These are phyloP conservation scores for Tokudaia tokunoshimensis DNA, from an alignment of 2,797 vertebrate genomes.

Conservation along the genomic window DNA sequence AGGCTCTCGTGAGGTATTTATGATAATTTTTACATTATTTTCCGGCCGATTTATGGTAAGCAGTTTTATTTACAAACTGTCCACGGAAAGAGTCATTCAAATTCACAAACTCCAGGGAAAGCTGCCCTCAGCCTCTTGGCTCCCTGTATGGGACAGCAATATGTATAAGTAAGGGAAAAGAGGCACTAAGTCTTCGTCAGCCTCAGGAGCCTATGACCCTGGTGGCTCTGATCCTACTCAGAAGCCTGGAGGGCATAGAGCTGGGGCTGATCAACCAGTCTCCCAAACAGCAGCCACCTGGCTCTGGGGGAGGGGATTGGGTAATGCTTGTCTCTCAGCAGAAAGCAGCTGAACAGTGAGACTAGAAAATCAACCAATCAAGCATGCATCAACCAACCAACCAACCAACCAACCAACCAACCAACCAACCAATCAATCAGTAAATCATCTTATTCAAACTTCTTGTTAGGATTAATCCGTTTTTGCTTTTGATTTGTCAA, in stretches of 20 bases:
- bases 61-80: background rate
- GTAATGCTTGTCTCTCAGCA: background rate
- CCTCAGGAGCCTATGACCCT: background rate
- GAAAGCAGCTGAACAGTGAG: background rate
- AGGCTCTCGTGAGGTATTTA: background rate
- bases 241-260: background rate
- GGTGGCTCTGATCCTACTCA: background rate
- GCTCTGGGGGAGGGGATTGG: background rate
- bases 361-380: background rate
- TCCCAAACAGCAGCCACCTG: background rate
- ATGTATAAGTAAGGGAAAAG: background rate
- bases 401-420: background rate
- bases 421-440: background rate
- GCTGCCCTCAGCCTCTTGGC: background rate
- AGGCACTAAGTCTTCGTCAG: background rate
- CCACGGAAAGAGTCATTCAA: background rate
- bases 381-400: too few species aligned
- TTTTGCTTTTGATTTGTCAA: background rate
- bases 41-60: background rate
- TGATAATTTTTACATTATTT: conserved; percentile 23
- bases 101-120: background rate
- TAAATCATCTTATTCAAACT: background rate
- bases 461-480: background rate
- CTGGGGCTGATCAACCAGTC: too few species aligned
- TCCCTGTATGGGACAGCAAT: background rate